Evolutionary conservation across 2,797 vertebrate species (phyloP).

Genomic region (Malurus splendens): DNA sequence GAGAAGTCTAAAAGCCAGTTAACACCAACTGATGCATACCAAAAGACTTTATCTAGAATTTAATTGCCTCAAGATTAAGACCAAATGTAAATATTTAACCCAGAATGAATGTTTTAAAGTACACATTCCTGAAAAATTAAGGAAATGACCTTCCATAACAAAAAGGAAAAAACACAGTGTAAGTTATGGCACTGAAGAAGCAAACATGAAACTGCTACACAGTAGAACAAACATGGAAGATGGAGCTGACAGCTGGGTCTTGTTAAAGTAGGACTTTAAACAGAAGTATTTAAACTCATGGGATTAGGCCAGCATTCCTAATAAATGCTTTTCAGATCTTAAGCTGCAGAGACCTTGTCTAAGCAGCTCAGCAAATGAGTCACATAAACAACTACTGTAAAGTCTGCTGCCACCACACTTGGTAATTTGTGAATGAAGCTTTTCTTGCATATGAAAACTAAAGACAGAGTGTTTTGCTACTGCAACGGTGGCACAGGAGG

Average conservation of each 20-base stretch:
- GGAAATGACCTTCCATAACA: background rate
- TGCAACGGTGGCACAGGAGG: rapidly evolving
- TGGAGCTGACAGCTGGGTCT: background rate
- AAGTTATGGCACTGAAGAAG: background rate
- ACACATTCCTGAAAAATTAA: background rate
- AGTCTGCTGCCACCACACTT: background rate
- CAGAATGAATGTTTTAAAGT: background rate
- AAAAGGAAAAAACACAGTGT: background rate
- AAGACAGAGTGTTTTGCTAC: background rate
- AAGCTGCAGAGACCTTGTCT: background rate
- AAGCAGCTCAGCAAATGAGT: slow-evolving; percentile 16
- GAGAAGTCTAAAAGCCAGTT: background rate
- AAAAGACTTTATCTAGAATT: background rate
- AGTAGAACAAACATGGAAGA: background rate
- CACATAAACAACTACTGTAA: slow-evolving; percentile 6
- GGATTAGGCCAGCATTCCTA: slow-evolving; percentile 9
- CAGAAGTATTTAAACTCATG: slow-evolving; percentile 13
- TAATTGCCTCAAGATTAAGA: background rate
- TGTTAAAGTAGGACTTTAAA: slow-evolving; percentile 13
- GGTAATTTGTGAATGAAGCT: background rate
- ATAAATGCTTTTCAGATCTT: background rate
- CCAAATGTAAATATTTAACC: slow-evolving; percentile 13
- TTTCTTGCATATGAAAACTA: background rate
- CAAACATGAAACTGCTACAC: background rate
- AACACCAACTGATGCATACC: background rate